Evolutionary conservation across 2,113 vertebrate species (phyloP), one percentile per base, ranked within the genome.

Genomic region (Butastur rufipennis): DNA sequence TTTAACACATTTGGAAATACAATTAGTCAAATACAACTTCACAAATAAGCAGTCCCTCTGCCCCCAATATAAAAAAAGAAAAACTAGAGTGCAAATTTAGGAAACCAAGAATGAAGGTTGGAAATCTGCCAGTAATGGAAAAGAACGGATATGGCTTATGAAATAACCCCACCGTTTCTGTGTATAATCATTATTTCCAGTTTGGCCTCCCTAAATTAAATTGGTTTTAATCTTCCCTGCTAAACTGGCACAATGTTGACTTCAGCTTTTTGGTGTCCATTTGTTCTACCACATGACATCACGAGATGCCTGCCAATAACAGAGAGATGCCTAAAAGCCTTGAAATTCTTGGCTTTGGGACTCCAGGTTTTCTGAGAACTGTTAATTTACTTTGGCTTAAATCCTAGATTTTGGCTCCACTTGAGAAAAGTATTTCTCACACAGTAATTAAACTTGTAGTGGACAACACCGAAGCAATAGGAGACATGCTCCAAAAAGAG

Each of bases 361-460:
- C 86, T 92, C 97, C 92, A 97, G 95, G 96, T 95, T 96, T 96
- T 96, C 95, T 96, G 95, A 94, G 94, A 95, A 90, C 95, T 97
- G 95, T 95, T 97, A 97, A 97, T 97, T 97, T 97, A 94, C 89
- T 96, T 97, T 97, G 97, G 97, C 97, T 96, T 88, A 96, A 96
- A 95, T 97, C 97, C 97, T 97, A 96, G 96, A 94, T 96, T 96
- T 95, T 86, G 94, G 95, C 88, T 96, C 88, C 86, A 62, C 88
- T 97, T 86, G 96, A 94, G 75, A 84, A 95, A 97, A 96, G 93
- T 95, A 91, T 94, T 96, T 93, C 95, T 94, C 86, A 85, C 92
- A 87, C 96, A 93, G 94, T 95, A 97, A 97, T 97, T 97, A 97
- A 97, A 97, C 94, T 96, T 93, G 95, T 94, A 95, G 95, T 96